A percentile compares a stretch with the other conserved stretches of the same genome.
Conservation (phyloP, 1,140 invertebrate genomes). For the Dufourea novaeangliae region DNA sequence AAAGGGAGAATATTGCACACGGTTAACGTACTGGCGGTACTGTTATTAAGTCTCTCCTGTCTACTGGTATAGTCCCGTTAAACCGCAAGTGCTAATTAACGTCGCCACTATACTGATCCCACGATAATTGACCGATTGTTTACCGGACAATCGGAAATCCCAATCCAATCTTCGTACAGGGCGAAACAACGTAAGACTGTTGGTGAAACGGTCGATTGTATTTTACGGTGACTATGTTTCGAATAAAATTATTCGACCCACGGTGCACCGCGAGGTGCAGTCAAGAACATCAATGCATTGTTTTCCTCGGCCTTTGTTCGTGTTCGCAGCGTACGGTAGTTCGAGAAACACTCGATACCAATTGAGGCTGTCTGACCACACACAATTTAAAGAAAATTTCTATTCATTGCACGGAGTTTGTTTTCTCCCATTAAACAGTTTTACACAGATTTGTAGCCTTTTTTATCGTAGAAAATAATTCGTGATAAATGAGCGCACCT, state of each 20-base stretch:
- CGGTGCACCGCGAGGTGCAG: not conserved
- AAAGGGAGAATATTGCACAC: not conserved
- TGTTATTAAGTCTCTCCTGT: not conserved
- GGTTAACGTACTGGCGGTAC: not conserved
- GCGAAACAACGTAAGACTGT: not conserved
- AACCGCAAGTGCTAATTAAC: slow-evolving; percentile 15
- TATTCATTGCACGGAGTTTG: no score
- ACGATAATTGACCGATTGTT: slow-evolving; percentile 33
- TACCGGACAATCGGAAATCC: not conserved
- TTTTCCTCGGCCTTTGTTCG: not conserved
- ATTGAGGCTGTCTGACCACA: not conserved
- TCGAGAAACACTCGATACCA: not conserved
- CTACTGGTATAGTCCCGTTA: not conserved
- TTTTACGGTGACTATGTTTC: not conserved
- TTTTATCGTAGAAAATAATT: no score
- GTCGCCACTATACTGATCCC: not conserved
- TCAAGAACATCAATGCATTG: slow-evolving; percentile 29
- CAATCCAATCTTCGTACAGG: slow-evolving; percentile 15
- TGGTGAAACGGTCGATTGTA: not conserved
- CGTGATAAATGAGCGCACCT: no score
- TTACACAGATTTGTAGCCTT: no score
- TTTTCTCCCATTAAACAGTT: no score
- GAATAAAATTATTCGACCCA: slow-evolving; percentile 9
- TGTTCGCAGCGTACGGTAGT: not conserved
- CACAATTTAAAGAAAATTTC: no score